Evolutionary conservation across 1,140 invertebrate genomes (phyloP), one percentile per base, ranked within the genome.

Genomic region (Carposina sasakii): DNA sequence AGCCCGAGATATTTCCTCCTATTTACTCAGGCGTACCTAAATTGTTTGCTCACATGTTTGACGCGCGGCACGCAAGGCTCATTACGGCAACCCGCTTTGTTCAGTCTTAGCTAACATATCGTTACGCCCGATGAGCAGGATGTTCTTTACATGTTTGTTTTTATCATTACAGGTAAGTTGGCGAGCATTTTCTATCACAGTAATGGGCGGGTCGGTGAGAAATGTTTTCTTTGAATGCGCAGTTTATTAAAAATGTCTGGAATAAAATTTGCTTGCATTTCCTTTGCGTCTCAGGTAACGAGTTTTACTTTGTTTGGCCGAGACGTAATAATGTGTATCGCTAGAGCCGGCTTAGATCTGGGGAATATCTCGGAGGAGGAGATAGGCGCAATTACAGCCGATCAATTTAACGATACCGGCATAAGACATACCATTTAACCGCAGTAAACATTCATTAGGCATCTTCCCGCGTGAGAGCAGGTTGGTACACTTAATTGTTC

Each of bases 1-100:
- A 64, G 69, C n/a, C 71, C 63, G 75, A 78, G 76, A 81, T 84
- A 84, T 84, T 79, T 79, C 76, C 66, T 78, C 63, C 75, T 84
- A 81, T 84, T 84, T 84, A 81, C 70, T 81, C 81, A 84, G 81
- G 71, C 81, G 81, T 81, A 67, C 73, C 75, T 72, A 81, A 84
- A 78, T 81, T 82, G 81, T 84, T 84, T 84, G 73, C 77, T 81
- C 81, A 84, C 74, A 84, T 77, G 77, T 84, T 81, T 81, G 81
- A 84, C 77, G 73, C 74, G 71, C 69, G 70, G 67, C 76, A 84
- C 77, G 81, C 77, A 84, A 74, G 69, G 71, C 76, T 84, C 81
- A 84, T 84, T 84, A 84, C 57, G 74, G 71, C 60, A 60, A 73
- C 71, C 70, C 55, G 71, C 77, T 83, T 83, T 84, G 75, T 81